A percentile compares a stretch with the other conserved stretches of the same genome.
phyloP scores from a whole-genome alignment of 2,797 vertebrate species.

The Chromis chromis region DNA sequence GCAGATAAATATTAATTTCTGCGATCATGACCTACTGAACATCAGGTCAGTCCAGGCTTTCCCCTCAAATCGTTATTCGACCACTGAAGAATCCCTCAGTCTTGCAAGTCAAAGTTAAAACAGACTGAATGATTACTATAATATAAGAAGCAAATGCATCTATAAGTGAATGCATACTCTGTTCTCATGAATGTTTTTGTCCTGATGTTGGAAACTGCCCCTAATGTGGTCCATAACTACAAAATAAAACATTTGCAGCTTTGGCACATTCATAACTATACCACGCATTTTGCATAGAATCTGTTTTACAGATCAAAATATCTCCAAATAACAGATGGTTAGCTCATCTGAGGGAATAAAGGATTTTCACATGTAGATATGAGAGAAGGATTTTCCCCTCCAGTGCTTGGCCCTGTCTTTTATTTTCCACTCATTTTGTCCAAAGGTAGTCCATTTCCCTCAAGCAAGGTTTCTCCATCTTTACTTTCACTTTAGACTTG shows the following conservation, averaged over 20 bases:
- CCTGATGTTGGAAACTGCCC: not conserved
- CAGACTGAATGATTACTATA: too few relatives aligned
- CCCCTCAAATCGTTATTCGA: not conserved
- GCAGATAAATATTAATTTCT: not conserved
- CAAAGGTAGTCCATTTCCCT: constrained; percentile 43
- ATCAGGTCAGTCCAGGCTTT: not conserved
- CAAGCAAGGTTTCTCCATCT: constrained; percentile 28
- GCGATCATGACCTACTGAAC: not conserved
- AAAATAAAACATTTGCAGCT: not conserved
- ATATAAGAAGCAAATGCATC: too few relatives aligned
- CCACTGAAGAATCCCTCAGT: not conserved
- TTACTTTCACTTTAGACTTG: constrained; percentile 43
- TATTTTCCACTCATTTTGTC: constrained; percentile 58
- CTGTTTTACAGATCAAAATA: constrained; percentile 54
- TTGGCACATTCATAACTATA: not conserved
- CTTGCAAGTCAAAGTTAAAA: not conserved
- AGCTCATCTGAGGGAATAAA: constrained; percentile 32
- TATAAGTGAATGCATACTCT: too few relatives aligned
- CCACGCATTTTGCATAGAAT: constrained; percentile 24
- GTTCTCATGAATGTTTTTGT: not conserved
- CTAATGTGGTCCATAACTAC: not conserved
- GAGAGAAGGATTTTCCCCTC: constrained; percentile 60
- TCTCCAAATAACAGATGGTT: constrained; percentile 38
- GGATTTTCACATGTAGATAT: constrained; percentile 46
- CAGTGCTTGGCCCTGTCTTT: constrained; percentile 10